phyloP scores from a whole-genome alignment of 2,113 vertebrate species.

The Phylloscopus whistleri region DNA sequence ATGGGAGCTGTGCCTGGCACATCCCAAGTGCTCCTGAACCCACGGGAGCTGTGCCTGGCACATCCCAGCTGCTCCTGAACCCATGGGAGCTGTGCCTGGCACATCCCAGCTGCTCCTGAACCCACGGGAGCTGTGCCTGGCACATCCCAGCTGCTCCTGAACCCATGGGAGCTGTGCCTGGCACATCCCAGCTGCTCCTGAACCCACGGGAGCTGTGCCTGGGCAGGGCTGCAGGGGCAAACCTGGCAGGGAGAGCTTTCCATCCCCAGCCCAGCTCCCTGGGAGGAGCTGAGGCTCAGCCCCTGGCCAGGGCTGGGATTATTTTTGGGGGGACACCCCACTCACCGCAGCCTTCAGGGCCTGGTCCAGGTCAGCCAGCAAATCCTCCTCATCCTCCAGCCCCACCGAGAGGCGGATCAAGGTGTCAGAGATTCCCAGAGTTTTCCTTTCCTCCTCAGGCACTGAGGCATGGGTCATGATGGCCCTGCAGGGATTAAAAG shows the following conservation, averaged over 20 bases:
- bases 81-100: too few relatives aligned
- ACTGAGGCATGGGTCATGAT: neutral
- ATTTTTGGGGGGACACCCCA: neutral
- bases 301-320: neutral
- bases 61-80: too few relatives aligned
- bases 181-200: neutral
- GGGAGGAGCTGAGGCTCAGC: neutral
- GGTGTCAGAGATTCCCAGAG: neutral
- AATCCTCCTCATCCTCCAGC: neutral
- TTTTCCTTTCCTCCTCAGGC: neutral
- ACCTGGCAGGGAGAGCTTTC: too few relatives aligned
- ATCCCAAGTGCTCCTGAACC: neutral
- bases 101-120: too few relatives aligned
- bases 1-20: neutral
- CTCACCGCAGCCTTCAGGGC: neutral
- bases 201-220: neutral
- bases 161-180: too few relatives aligned
- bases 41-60: neutral
- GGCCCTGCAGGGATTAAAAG: neutral
- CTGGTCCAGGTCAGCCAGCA: neutral
- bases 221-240: neutral
- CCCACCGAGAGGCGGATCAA: neutral
- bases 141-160: too few relatives aligned
- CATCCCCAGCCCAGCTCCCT: neutral
- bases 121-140: too few relatives aligned